Evolutionary conservation across 2,888 invertebrate genomes (phyloP).

Genomic region (Drosophila macrospina): DNA sequence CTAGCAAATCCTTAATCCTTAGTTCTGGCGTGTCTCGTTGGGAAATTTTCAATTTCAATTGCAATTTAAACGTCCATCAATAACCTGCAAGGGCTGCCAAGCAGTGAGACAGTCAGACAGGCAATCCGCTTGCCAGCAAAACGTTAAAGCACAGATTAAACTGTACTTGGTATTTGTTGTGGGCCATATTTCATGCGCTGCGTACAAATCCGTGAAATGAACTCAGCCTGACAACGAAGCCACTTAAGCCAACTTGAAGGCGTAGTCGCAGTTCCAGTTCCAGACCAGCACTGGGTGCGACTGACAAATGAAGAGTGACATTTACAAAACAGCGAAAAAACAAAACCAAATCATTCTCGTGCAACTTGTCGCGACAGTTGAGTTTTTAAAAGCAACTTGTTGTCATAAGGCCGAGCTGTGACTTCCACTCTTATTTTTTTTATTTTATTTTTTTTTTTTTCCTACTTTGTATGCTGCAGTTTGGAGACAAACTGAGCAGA

Average conservation of each 20-base stretch:
- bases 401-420: slow-evolving; percentile 65
- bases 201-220: slow-evolving; percentile 53
- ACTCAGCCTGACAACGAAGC: slow-evolving; percentile 73
- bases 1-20: slow-evolving; percentile 10
- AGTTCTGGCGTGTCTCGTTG: slow-evolving; percentile 38
- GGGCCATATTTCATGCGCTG: slow-evolving; percentile 56
- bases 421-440: neutral
- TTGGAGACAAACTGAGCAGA: slow-evolving; percentile 7
- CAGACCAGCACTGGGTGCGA: slow-evolving; percentile 35
- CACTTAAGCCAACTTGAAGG: slow-evolving; percentile 70
- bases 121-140: slow-evolving; percentile 34
- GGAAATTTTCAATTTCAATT: slow-evolving; percentile 70
- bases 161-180: slow-evolving; percentile 23
- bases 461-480: slow-evolving; percentile 26
- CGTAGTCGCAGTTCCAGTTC: slow-evolving; percentile 4
- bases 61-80: slow-evolving; percentile 80
- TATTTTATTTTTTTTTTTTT: neutral
- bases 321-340: slow-evolving; percentile 81
- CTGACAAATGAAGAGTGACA: slow-evolving; percentile 85
- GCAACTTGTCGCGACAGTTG: slow-evolving; percentile 74
- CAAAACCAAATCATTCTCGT: slow-evolving; percentile 70
- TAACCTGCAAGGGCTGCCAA: slow-evolving; percentile 39
- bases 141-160: slow-evolving; percentile 65
- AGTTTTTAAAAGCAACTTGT: slow-evolving; percentile 81
- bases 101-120: neutral